phyloP scores from a whole-genome alignment of 1,140 invertebrate species.

The Alviniconcha marisindica region DNA sequence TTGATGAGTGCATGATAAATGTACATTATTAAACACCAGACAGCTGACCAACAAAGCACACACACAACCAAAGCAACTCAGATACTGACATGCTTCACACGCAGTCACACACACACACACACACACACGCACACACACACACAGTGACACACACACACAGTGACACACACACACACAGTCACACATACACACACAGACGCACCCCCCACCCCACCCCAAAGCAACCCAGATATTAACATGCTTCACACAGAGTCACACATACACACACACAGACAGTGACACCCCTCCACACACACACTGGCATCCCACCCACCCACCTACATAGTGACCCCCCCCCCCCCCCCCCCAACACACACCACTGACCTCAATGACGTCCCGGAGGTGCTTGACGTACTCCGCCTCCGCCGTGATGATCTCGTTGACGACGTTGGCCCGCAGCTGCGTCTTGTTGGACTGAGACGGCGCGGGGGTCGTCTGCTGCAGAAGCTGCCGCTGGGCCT shows the following conservation, averaged over 20 bases:
- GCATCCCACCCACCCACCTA: too few species aligned
- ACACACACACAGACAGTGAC: background rate
- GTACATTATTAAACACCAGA: background rate
- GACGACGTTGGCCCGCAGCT: slow-evolving; percentile 87
- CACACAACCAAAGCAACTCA: background rate
- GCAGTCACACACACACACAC: background rate
- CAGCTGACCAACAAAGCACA: background rate
- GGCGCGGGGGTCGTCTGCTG: slow-evolving; percentile 39
- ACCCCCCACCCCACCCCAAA: background rate
- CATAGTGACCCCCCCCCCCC: too few species aligned
- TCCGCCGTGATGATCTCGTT: slow-evolving; percentile 88
- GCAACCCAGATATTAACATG: too few species aligned
- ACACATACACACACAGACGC: too few species aligned
- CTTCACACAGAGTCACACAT: too few species aligned
- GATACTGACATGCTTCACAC: background rate
- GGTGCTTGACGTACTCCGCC: slow-evolving; percentile 87
- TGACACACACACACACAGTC: background rate
- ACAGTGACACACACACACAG: too few species aligned
- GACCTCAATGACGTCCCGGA: slow-evolving; percentile 85
- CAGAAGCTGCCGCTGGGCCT: slow-evolving; percentile 56
- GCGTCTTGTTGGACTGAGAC: slow-evolving; percentile 76
- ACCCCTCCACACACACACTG: too few species aligned
- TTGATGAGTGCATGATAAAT: too few species aligned
- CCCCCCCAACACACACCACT: too few species aligned
- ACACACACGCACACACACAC: background rate